phyloP scores from a whole-genome alignment of 1,140 invertebrate species.

The Diploscapter pachys region DNA sequence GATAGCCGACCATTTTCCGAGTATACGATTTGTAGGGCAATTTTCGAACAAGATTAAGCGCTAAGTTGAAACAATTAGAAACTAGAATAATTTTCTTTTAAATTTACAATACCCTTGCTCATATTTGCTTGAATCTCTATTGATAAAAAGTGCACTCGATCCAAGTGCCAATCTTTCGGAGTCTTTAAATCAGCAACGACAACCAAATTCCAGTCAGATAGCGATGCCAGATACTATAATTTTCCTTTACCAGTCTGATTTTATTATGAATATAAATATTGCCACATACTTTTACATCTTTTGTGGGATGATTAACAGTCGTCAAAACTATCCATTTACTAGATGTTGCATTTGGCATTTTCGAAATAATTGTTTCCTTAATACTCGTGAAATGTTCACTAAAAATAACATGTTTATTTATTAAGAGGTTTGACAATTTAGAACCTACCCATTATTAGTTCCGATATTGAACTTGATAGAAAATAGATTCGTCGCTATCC shows the following conservation, averaged over 20 bases:
- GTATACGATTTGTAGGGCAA: conserved; percentile 42
- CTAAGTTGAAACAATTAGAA: background rate
- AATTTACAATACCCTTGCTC: background rate
- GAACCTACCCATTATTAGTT: too few relatives aligned
- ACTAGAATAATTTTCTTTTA: background rate
- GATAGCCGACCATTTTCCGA: conserved; percentile 47
- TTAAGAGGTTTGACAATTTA: too few relatives aligned
- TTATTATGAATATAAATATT: background rate
- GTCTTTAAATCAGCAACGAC: conserved; percentile 39
- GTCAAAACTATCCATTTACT: conserved; percentile 40
- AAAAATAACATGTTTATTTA: too few relatives aligned
- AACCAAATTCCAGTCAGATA: conserved; percentile 28
- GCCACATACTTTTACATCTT: conserved; percentile 18
- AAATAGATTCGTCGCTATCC: too few relatives aligned
- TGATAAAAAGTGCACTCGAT: conserved; percentile 28
- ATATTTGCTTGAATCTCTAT: conserved; percentile 25
- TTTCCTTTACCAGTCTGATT: too few relatives aligned
- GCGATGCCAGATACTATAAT: conserved; percentile 3
- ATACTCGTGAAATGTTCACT: too few relatives aligned
- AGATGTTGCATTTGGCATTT: too few relatives aligned
- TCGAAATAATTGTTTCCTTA: too few relatives aligned
- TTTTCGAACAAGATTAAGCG: background rate
- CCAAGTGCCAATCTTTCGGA: conserved; percentile 23
- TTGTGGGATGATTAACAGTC: conserved; percentile 20
- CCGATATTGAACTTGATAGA: too few relatives aligned